Base-by-base conservation (phyloP, 2,888 invertebrate species). In the Cheilosia variabilis region DNA sequence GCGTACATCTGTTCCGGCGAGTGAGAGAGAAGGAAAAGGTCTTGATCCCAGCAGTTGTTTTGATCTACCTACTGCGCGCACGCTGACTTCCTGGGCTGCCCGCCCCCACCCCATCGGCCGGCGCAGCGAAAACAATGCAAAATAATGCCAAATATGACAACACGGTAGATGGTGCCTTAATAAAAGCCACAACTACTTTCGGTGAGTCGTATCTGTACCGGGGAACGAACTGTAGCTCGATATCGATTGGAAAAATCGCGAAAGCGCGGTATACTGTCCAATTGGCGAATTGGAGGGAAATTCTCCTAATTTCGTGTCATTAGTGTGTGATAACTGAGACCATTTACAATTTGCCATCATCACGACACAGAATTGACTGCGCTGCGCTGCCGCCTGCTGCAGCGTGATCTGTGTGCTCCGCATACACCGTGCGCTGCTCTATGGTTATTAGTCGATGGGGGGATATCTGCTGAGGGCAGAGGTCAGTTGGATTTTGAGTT, bases 281-380 rank as follows among this genome's bases (percentile, higher is more conserved):
- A 83, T 83, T 83, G 78, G 72, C 55, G 83, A 86, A 86, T 81
- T 86, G 81, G 83, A 68, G 73, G 66, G 79, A 82, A 81, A 88
- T 83, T 87, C 83, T 90, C 90, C 91, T 91, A 91, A 91, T 91
- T 91, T 91, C 90, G 89, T 90, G 91, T 91, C 91, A 91, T 91
- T 91, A 90, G 91, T 90, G 90, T 91, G 90, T 91, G 91, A 91
- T 91, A 91, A 91, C 91, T 91, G 89, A 91, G 91, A 91, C 91
- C 90, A 91, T 91, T 91, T 91, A 91, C 91, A 91, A 91, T 91
- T 91, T 91, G 91, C 91, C 91, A 91, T 91, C 91, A 91, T 91
- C 91, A 91, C 91, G 91, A 91, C 91, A 91, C 55, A 71, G 55
- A 75, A 80, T 76, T 76, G 80, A 72, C 77, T 71, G 58, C 62